Evolutionary conservation across 2,888 invertebrate species (phyloP).

Genomic region (Neria commutata): DNA sequence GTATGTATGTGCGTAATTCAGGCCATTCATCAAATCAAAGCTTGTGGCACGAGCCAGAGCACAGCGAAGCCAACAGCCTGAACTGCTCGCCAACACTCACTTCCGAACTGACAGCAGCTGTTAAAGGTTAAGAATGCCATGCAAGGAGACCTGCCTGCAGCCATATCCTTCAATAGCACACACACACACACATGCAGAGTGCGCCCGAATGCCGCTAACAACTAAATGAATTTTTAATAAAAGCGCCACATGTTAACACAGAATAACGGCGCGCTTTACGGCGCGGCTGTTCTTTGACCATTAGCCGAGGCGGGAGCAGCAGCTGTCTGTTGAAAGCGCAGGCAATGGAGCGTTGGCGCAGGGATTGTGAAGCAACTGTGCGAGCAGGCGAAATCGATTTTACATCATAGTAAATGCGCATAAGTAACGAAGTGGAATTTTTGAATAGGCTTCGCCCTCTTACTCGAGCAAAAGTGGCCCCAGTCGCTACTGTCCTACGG

Average conservation of each 20-base stretch:
- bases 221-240: slow-evolving; percentile 51
- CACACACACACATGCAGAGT: not conserved
- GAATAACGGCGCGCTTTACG: not conserved
- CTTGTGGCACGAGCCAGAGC: too few relatives aligned
- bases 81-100: too few relatives aligned
- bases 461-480: too few relatives aligned
- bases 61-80: too few relatives aligned
- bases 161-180: not conserved
- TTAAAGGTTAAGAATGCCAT: slow-evolving; percentile 1
- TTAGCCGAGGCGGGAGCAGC: too few relatives aligned
- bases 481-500: too few relatives aligned
- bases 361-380: not conserved
- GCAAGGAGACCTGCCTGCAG: not conserved
- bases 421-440: not conserved
- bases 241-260: slow-evolving; percentile 46
- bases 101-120: not conserved
- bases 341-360: too few relatives aligned
- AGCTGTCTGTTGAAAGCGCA: too few relatives aligned
- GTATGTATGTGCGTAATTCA: too few relatives aligned
- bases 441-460: not conserved
- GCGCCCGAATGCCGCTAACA: not conserved
- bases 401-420: slow-evolving; percentile 1
- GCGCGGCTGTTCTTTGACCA: not conserved
- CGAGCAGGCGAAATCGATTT: slow-evolving; percentile 2
- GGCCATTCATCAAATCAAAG: too few relatives aligned